Conservation (phyloP, 1,140 invertebrate species). For the Cyclargus thomasi region DNA sequence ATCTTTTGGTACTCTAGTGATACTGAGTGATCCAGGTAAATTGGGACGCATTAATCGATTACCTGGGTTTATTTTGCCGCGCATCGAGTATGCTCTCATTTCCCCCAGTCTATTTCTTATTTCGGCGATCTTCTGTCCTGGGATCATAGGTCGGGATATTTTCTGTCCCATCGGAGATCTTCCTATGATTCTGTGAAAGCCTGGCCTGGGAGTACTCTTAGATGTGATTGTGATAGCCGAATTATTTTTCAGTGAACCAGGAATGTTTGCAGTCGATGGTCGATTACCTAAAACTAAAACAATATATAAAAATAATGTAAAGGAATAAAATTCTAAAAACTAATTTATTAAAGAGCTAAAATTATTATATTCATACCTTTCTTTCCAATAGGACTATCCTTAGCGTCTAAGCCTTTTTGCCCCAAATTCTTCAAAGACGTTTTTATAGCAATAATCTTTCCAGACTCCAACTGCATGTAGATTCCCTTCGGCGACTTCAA, state of each 20-base stretch:
- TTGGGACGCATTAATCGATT: conserved; percentile 47
- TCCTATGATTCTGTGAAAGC: conserved; percentile 51
- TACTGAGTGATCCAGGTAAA: conserved; percentile 59
- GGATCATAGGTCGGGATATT: conserved; percentile 47
- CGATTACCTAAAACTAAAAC: conserved; percentile 67
- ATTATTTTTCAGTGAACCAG: conserved; percentile 80
- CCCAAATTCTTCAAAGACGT: conserved; percentile 82
- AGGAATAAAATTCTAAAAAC: not conserved
- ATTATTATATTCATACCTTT: conserved; percentile 46
- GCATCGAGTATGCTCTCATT: conserved; percentile 45
- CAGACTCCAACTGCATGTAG: conserved; percentile 95
- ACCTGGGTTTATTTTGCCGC: conserved; percentile 39
- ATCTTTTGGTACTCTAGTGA: conserved; percentile 60
- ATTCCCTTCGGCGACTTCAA: conserved; percentile 96
- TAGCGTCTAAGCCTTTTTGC: conserved; percentile 77
- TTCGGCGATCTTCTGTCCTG: conserved; percentile 62
- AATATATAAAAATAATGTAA: not conserved
- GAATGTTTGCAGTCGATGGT: conserved; percentile 70
- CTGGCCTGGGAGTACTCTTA: conserved; percentile 67
- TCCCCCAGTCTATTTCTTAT: conserved; percentile 57
- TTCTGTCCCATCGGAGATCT: conserved; percentile 55
- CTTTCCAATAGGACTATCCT: conserved; percentile 69
- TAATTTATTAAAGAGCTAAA: not conserved
- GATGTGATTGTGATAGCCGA: conserved; percentile 81
- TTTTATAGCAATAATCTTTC: conserved; percentile 97